Conservation (phyloP, 2,888 invertebrate species). For the Arge pagana region DNA sequence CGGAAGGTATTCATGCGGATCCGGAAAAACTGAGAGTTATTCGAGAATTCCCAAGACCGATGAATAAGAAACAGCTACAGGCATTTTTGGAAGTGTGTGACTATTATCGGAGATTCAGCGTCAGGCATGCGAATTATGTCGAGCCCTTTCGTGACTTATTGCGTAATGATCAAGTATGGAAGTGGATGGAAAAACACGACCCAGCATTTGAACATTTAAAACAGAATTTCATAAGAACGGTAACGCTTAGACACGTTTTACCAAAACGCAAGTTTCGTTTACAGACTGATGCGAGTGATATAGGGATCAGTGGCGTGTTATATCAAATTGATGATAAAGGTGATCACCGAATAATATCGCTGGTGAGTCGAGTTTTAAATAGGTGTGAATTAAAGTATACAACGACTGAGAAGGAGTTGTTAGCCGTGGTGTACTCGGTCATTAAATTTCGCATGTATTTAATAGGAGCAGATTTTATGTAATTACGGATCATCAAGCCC, state of each 20-base stretch:
- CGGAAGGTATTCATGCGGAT: not conserved
- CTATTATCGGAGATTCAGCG: not conserved
- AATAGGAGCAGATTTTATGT: constrained; percentile 15
- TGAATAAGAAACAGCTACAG: not conserved
- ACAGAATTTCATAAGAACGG: constrained; percentile 22
- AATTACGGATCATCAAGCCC: constrained; percentile 22
- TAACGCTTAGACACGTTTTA: constrained; percentile 24
- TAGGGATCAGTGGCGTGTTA: constrained; percentile 30
- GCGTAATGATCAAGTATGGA: constrained; percentile 15
- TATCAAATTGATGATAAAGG: constrained; percentile 23
- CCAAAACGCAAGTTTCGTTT: constrained; percentile 19
- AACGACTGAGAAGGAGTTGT: constrained; percentile 36
- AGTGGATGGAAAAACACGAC: constrained; percentile 25
- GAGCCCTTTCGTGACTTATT: not conserved
- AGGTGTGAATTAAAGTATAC: constrained; percentile 32
- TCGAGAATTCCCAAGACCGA: not conserved
- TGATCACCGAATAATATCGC: constrained; percentile 26
- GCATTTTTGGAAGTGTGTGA: constrained; percentile 1
- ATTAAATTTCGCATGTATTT: constrained; percentile 32
- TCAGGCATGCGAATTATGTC: constrained; percentile 3
- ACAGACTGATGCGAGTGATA: constrained; percentile 29
- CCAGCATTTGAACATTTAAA: constrained; percentile 27
- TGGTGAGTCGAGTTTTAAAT: constrained; percentile 31
- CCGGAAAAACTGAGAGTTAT: not conserved
- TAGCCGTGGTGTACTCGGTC: constrained; percentile 33